Evolutionary conservation across 2,113 vertebrate genomes (phyloP), one percentile per base, ranked within the genome.

Genomic region (Tor tambroides): DNA sequence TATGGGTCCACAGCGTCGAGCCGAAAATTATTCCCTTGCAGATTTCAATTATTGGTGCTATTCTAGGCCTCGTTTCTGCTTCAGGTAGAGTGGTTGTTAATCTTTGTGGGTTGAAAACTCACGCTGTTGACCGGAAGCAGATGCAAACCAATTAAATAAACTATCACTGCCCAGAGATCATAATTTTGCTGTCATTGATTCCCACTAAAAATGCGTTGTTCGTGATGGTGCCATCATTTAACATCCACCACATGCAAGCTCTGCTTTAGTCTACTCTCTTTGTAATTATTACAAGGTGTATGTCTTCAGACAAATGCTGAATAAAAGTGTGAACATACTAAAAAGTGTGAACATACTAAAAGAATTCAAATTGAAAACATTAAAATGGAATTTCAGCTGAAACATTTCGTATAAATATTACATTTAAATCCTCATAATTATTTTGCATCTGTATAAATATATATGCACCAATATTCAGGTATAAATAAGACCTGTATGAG

Each of bases 81-180:
- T 83, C 86, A 85, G 65, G 85, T 88, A 85, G 26, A 89, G 61
- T 75, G 87, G 74, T 88, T 82, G 76, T 49, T 85, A 46, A 63
- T 85, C n/a, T 54, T 51, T 32, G 78, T 74, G 32, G 28, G 51
- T 72, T 80, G 74, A 85, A 86, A 54, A 74, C 86, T 83, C 74
- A 30, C 56, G 49, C 28, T n/a, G 32, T 63, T 61, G 32, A 38
- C 38, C 80, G 80, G 80, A 82, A 54, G 61, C 30, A 87, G 80
- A 61, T 51, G 41, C 43, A 83, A 71, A 43, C 43, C 61, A 89
- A 89, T 88, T 87, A 85, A 86, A 80, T 75, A 80, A 87, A 61
- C 59, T 59, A 87, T 82, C 35, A 83, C 69, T 83, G 28, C 46
- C 79, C 65, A 54, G 82, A 76, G 59, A 85, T 87, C 46, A 84